These are phyloP conservation scores for Rhombomys opimus DNA, from an alignment of 2,113 vertebrate genomes.

Conservation along the genomic window DNA sequence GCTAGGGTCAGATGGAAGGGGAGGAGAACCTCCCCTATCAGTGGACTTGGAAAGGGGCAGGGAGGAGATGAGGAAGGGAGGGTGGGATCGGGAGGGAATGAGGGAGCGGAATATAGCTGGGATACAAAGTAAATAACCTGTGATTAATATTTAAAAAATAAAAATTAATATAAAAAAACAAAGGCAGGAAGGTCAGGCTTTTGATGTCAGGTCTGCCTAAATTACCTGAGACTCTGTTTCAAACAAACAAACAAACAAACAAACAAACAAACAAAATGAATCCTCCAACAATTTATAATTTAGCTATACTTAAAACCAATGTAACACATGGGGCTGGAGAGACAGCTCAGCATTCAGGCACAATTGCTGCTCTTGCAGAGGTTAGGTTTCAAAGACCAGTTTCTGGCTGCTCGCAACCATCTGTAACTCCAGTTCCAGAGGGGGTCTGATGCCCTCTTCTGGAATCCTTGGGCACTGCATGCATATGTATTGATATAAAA, in stretches of 20 bases:
- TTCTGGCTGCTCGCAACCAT: neutral
- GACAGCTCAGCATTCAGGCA: neutral
- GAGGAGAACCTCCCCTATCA: too few relatives aligned
- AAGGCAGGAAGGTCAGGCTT: neutral
- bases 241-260: neutral
- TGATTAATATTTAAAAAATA: too few relatives aligned
- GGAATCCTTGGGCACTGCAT: neutral
- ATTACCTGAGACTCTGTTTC: neutral
- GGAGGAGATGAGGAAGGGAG: too few relatives aligned
- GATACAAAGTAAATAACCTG: too few relatives aligned
- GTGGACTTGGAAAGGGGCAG: too few relatives aligned
- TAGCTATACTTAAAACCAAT: slow-evolving; percentile 2
- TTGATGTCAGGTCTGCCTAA: neutral
- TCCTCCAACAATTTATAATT: neutral
- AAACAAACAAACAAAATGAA: neutral
- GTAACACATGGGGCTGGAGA: neutral
- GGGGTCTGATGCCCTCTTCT: neutral
- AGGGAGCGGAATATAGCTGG: too few relatives aligned
- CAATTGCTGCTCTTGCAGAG: neutral
- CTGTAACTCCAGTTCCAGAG: neutral
- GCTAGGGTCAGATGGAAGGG: too few relatives aligned
- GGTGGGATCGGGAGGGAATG: too few relatives aligned
- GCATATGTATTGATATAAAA: too few relatives aligned
- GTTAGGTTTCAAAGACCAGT: neutral
- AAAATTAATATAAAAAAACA: too few relatives aligned